Base-by-base conservation (phyloP, 2,888 invertebrate genomes). In the Andrena bicolor region DNA sequence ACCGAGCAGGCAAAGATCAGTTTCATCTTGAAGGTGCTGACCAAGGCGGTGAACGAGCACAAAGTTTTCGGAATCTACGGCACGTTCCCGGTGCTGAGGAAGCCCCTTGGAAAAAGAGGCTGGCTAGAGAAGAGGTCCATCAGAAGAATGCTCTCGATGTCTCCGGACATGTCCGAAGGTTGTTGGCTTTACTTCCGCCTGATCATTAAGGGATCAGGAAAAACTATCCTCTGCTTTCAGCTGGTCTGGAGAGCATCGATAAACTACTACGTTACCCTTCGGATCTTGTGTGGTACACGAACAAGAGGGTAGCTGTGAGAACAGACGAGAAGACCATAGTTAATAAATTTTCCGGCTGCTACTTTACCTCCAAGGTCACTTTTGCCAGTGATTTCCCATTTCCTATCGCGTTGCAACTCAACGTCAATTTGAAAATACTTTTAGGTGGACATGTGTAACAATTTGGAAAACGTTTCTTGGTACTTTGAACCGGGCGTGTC, bases 381-480 rank as follows among this genome's bases (percentile, higher is more conserved):
- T 28, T 23, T 7, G 10, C 2, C 16, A 48, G 4, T 41, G 8
- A 35, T 26, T 53, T 64, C 30, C 41, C 16, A 16, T 58, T 51
- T 8, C 7, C 16, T 16, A 4, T 5, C 2, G 3, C 10, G 13
- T 4, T 2, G 28, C 7, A 8, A 13, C n/a, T 6, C 8, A 6
- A 0, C 4, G 48, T 61, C 48, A 30, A 41, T 3, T 7, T 13
- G 51, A 10, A 28, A 30, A 35, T 16, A 53, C n/a, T 68, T 78
- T 26, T 60, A 88, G 87, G 64, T 88, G 28, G 88, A 88, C 2
- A 88, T 88, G 87, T 88, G 87, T 61, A 88, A 88, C 13, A 88
- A 88, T 70, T 28, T 88, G n/a, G 87, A 86, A 49, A 88, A 88
- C 23, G 73, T 81, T 26, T 78, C 58, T 53, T 88, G 87, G 87